Conservation (phyloP, 2,888 invertebrate species). For the Mayetiola destructor region DNA sequence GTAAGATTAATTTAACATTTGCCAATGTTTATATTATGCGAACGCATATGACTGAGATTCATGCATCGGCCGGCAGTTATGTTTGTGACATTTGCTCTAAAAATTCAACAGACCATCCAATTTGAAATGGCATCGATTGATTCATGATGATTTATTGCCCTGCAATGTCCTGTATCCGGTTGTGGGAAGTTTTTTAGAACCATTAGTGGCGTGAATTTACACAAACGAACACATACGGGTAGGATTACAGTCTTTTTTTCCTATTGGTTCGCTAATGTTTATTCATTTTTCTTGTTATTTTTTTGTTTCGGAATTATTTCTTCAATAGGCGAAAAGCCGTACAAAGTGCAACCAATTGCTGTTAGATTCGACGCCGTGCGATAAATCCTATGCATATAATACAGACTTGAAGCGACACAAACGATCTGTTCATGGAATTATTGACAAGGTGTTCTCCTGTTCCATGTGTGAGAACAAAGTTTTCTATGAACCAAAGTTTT, state of each 20-base stretch:
- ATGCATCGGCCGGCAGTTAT: background rate
- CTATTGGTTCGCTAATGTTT: no score
- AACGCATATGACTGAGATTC: background rate
- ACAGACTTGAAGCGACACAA: background rate
- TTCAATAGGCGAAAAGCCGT: background rate
- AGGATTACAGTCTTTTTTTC: no score
- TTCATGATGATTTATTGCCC: slow-evolving; percentile 4
- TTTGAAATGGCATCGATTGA: background rate
- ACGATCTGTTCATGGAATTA: background rate
- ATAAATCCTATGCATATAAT: background rate
- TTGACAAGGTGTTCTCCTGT: background rate
- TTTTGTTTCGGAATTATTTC: no score
- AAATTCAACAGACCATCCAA: background rate
- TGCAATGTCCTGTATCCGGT: background rate
- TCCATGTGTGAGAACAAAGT: background rate
- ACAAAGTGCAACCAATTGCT: no score
- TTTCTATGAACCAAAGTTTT: slow-evolving; percentile 2
- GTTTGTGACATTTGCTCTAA: background rate
- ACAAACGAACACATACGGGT: background rate
- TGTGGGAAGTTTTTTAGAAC: background rate
- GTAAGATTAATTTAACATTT: no score
- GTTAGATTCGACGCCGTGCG: background rate
- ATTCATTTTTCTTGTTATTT: no score
- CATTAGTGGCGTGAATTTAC: background rate
- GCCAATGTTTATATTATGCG: no score